These are phyloP conservation scores for Hystrix brachyura DNA, from an alignment of 2,113 vertebrate genomes.

Conservation along the genomic window DNA sequence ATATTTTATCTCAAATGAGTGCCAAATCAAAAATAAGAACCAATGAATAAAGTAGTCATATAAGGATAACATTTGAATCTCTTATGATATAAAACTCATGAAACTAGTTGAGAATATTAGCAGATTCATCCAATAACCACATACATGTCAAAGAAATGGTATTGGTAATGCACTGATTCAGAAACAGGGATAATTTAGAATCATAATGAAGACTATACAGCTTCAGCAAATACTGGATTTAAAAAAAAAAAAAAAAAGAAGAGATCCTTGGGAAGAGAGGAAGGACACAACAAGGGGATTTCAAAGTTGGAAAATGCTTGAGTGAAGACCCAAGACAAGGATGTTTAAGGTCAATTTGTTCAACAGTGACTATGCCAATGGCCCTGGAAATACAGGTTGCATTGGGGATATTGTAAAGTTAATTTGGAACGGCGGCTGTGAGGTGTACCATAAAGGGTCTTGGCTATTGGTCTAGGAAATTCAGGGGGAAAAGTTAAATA, in stretches of 20 bases:
- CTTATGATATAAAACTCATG: neutral
- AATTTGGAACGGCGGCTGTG: neutral
- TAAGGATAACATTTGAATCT: neutral
- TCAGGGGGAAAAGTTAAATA: neutral
- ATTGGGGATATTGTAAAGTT: neutral
- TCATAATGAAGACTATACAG: neutral
- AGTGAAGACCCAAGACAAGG: neutral
- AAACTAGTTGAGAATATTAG: neutral
- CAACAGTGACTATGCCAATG: neutral
- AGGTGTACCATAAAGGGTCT: neutral
- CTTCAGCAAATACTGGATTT: neutral
- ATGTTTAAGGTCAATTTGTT: neutral
- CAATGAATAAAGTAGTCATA: neutral
- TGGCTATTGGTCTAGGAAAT: neutral
- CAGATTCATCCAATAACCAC: neutral
- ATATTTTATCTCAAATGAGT: neutral
- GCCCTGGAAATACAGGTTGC: neutral
- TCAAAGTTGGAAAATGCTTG: slow-evolving; percentile 21
- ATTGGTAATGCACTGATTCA: neutral
- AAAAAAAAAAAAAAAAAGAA: neutral
- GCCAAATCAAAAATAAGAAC: neutral
- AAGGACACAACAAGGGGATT: slow-evolving; percentile 36
- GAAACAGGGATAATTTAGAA: neutral
- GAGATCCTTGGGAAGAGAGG: neutral
- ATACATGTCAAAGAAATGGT: slow-evolving; percentile 4